Evolutionary conservation across 1,140 invertebrate genomes (phyloP), one percentile per base, ranked within the genome.

Genomic region (Drosophila arizonae): DNA sequence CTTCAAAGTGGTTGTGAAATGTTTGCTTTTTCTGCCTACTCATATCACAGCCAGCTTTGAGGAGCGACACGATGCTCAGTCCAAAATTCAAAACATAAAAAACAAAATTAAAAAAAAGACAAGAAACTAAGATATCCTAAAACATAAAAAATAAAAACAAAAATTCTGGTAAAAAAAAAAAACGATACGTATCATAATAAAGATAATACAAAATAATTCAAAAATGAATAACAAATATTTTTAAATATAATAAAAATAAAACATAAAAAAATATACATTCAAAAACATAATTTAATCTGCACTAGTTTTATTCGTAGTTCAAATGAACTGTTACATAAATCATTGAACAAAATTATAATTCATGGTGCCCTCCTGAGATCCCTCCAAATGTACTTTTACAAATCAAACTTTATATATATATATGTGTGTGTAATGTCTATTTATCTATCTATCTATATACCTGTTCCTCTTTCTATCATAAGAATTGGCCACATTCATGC

Each of bases 31-130:
- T 92, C 85, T 90, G 71, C 79, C 92, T 90, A 92, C 91, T 94
- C 96, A 96, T 96, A 96, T 97, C 96, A 95, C 95, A 95, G 95
- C 95, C 95, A 95, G 95, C 95, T 95, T 96, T 96, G 95, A 95
- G 95, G 95, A 95, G 95, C 95, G 94, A 88, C 92, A 93, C 92
- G 92, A 86, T 92, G 85, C 84, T 88, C 84, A 84, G 43, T 48
- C 63, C 79, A 64, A 79, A 60, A 71, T 39, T 39, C 36, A 39
- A 11, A 39, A 39, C 3, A 61, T 33, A 9, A 33, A 45, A 33
- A 33, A 50, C 50, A 87, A 90, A 76, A 71, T 36, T 36, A 50
- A 48, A 28, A 24, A 57, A 61, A 45, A 45, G 4, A 6, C 2
- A 58, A 39, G 1, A 21, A 60, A 11, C 4, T 15, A 51, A 45